Conservation (phyloP, 2,888 invertebrate genomes). For the Drosophila kanekoi region DNA sequence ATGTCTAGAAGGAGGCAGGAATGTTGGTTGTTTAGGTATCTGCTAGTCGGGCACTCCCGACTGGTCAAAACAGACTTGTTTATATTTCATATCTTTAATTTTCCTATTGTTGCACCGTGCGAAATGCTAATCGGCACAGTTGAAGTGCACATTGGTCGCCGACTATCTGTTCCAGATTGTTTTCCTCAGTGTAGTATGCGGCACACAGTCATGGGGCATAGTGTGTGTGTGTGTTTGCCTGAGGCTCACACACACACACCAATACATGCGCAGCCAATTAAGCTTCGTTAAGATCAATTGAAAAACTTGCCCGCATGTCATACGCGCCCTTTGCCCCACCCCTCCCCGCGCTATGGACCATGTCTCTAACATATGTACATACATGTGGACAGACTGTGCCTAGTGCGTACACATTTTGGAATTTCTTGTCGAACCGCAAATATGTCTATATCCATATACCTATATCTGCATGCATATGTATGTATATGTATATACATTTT, state of each 20-base stretch:
- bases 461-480: conserved; percentile 8
- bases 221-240: conserved; percentile 25
- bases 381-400: conserved; percentile 29
- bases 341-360: too few species aligned
- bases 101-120: conserved; percentile 8
- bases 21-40: too few species aligned
- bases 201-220: conserved; percentile 43
- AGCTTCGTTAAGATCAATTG: conserved; percentile 85
- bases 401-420: conserved; percentile 63
- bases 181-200: conserved; percentile 50
- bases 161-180: not conserved
- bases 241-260: conserved; percentile 53
- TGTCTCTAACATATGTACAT: conserved; percentile 1
- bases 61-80: too few species aligned
- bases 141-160: not conserved
- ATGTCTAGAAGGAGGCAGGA: too few species aligned
- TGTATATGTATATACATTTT: not conserved
- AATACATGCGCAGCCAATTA: conserved; percentile 83
- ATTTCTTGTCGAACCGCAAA: conserved; percentile 44
- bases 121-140: not conserved
- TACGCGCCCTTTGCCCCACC: conserved; percentile 18
- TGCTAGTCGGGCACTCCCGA: too few species aligned
- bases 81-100: too few species aligned
- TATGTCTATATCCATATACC: conserved; percentile 15
- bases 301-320: conserved; percentile 83